Evolutionary conservation across 2,113 vertebrate genomes (phyloP).

Genomic region (Misgurnus anguillicaudatus): DNA sequence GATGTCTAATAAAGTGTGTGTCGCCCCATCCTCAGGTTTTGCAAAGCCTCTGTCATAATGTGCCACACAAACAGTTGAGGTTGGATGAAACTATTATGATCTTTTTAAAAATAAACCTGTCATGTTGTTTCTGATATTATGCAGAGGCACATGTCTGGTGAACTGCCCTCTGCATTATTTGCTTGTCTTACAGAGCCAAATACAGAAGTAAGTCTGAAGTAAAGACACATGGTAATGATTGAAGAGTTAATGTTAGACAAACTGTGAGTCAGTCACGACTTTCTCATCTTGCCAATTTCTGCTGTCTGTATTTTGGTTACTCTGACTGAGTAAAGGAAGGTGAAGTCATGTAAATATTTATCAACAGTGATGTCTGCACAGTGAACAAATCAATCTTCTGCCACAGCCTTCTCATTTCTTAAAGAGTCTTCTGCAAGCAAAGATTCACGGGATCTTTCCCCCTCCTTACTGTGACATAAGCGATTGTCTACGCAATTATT

Average conservation of each 20-base stretch:
- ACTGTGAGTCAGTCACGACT: constrained; percentile 37
- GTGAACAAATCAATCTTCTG: constrained; percentile 59
- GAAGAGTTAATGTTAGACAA: constrained; percentile 42
- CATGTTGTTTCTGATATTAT: constrained; percentile 16
- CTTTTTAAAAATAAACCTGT: constrained; percentile 13
- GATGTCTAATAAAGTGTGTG: neutral
- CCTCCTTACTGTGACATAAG: constrained; percentile 4
- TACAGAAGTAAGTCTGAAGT: neutral
- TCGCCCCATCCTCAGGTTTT: neutral
- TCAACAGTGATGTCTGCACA: constrained; percentile 47
- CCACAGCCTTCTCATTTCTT: constrained; percentile 34
- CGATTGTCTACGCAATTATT: neutral
- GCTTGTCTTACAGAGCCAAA: neutral
- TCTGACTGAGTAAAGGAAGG: constrained; percentile 59
- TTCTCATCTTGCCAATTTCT: constrained; percentile 49
- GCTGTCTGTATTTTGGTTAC: constrained; percentile 53
- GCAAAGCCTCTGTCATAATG: neutral
- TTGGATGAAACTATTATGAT: neutral
- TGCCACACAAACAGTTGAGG: neutral
- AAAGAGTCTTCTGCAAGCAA: constrained; percentile 30
- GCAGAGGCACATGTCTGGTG: constrained; percentile 1
- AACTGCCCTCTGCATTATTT: neutral
- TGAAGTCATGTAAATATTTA: constrained; percentile 60
- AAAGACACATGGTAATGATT: constrained; percentile 27
- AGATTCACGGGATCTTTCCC: constrained; percentile 11